Percentiles rank a stretch among this genome's conserved stretches.
These are phyloP conservation scores for Peromyscus melanophrys DNA, from an alignment of 2,797 vertebrate species.

Conservation along the genomic window DNA sequence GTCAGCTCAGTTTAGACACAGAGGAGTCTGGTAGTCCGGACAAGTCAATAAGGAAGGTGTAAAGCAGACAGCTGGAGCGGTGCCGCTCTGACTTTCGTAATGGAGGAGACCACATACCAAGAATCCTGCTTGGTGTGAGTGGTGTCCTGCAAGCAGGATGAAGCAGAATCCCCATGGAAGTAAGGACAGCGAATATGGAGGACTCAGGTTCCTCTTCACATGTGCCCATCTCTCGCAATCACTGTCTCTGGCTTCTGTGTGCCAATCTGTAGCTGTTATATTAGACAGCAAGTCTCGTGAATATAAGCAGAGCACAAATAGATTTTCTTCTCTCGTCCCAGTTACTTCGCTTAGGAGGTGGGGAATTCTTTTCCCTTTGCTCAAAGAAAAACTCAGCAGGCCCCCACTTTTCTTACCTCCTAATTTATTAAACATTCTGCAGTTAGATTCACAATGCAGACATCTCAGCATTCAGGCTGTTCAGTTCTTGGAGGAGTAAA, in stretches of 20 bases:
- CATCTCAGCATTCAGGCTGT: background rate
- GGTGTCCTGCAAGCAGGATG: background rate
- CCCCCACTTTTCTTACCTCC: background rate
- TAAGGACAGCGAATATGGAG: fast-evolving
- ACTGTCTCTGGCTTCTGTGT: background rate
- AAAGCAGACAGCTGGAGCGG: background rate
- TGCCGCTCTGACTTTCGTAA: background rate
- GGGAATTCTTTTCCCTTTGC: background rate
- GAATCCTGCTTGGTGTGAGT: background rate
- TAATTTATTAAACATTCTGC: background rate
- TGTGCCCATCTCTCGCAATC: too few relatives aligned
- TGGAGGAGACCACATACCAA: background rate
- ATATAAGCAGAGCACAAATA: background rate
- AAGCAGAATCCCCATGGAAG: background rate
- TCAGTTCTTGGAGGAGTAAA: background rate
- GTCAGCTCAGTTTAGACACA: background rate
- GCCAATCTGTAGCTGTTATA: background rate
- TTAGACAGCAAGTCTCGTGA: background rate
- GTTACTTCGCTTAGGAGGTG: background rate
- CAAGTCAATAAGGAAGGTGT: background rate
- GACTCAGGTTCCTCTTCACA: fast-evolving
- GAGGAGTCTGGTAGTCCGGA: background rate
- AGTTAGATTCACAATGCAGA: background rate
- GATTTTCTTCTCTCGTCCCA: background rate
- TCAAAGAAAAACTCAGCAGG: background rate